Conservation (phyloP, 2,797 vertebrate genomes). For the Halcyon chelicuti region DNA sequence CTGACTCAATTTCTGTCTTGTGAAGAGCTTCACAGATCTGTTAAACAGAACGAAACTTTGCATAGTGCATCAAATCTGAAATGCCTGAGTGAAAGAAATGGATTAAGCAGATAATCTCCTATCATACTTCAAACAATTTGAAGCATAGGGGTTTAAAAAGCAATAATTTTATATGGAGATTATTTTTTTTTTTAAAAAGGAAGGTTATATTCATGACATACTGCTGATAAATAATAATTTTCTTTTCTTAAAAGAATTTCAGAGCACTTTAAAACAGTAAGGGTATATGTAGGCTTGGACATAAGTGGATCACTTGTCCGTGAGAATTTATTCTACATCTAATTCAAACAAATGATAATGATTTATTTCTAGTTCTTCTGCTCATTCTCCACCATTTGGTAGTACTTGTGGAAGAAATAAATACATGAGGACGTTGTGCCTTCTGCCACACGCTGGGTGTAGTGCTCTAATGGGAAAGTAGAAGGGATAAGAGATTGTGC, state of each 20-base stretch:
- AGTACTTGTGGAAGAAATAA: not conserved
- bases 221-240: not conserved
- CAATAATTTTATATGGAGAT: not conserved
- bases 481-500: not conserved
- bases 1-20: not conserved
- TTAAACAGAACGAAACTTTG: not conserved
- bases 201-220: not conserved
- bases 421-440: not conserved
- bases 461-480: not conserved
- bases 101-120: constrained; percentile 41
- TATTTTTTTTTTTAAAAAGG: not conserved
- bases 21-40: not conserved
- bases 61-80: not conserved
- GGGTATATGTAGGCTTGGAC: not conserved
- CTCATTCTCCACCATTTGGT: not conserved
- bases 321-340: not conserved
- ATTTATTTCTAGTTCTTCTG: not conserved
- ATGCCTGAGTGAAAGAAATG: not conserved
- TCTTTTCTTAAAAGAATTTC: not conserved
- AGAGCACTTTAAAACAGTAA: not conserved
- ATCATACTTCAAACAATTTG: not conserved
- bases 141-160: not conserved
- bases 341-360: not conserved
- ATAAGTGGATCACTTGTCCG: not conserved
- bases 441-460: not conserved